These are phyloP conservation scores for Bellardia pandia DNA, from an alignment of 2,888 invertebrate genomes.

Conservation along the genomic window DNA sequence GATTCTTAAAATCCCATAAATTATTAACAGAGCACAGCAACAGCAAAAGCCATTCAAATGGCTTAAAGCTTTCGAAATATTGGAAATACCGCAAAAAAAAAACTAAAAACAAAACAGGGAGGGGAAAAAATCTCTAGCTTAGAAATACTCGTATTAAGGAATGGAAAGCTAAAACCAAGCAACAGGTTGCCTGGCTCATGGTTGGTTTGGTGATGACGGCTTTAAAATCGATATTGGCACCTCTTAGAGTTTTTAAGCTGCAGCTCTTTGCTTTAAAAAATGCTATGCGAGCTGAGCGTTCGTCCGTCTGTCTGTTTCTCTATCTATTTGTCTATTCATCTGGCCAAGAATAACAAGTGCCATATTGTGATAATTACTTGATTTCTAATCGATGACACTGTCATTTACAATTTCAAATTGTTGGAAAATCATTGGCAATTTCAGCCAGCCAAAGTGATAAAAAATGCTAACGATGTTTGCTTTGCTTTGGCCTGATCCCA, in stretches of 20 bases:
- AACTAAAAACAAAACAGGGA: slow-evolving; percentile 11
- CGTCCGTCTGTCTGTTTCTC: not conserved
- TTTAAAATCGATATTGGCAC: slow-evolving; percentile 63
- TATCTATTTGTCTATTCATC: slow-evolving; percentile 32
- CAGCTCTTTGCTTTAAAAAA: not conserved
- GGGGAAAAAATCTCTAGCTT: slow-evolving; percentile 37
- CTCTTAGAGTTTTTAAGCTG: slow-evolving; percentile 59
- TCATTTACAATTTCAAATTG: slow-evolving; percentile 72
- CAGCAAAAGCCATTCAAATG: slow-evolving; percentile 46
- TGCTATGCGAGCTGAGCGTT: not conserved
- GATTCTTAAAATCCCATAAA: slow-evolving; percentile 73
- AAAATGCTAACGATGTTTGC: slow-evolving; percentile 49
- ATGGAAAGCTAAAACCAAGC: slow-evolving; percentile 32
- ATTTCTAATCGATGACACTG: slow-evolving; percentile 73
- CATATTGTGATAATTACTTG: slow-evolving; percentile 73
- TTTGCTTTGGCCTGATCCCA: slow-evolving; percentile 6
- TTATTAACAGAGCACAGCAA: slow-evolving; percentile 54
- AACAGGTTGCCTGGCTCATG: slow-evolving; percentile 20
- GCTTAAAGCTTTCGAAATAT: slow-evolving; percentile 58
- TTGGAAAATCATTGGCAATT: slow-evolving; percentile 69
- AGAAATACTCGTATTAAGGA: not conserved
- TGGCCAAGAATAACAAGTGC: slow-evolving; percentile 69
- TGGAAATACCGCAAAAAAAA: not conserved
- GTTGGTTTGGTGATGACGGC: slow-evolving; percentile 62
- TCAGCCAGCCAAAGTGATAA: slow-evolving; percentile 58